These are phyloP conservation scores for Garra rufa DNA, from an alignment of 2,113 vertebrate genomes.

Conservation along the genomic window DNA sequence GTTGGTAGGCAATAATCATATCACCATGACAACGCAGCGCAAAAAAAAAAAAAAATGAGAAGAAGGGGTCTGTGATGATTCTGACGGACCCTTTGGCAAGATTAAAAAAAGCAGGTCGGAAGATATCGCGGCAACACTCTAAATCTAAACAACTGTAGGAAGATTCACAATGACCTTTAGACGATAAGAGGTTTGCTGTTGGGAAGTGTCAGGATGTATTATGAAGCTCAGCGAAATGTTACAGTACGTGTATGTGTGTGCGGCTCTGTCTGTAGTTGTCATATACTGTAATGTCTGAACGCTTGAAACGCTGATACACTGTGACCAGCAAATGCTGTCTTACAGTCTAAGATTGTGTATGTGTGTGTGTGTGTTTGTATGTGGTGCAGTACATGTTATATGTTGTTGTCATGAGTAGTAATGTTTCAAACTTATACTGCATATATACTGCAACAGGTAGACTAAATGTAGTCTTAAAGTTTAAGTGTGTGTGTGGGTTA, in stretches of 20 bases:
- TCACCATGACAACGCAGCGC: slow-evolving; percentile 40
- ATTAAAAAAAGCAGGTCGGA: slow-evolving; percentile 39
- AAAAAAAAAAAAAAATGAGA: not conserved
- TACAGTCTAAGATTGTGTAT: not conserved
- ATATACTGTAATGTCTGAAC: slow-evolving; percentile 13
- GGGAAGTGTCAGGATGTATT: slow-evolving; percentile 44
- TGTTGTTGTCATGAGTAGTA: not conserved
- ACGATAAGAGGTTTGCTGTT: slow-evolving; percentile 39
- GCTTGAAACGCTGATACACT: slow-evolving; percentile 27
- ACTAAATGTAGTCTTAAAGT: not conserved
- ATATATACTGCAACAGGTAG: not conserved
- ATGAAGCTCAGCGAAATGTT: slow-evolving; percentile 17
- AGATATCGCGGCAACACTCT: slow-evolving; percentile 29
- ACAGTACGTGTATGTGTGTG: slow-evolving; percentile 33
- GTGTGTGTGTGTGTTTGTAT: slow-evolving; percentile 5
- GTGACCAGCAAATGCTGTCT: slow-evolving; percentile 8
- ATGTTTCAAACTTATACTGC: not conserved
- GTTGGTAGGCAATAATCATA: slow-evolving; percentile 44
- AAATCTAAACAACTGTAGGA: slow-evolving; percentile 41
- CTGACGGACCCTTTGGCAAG: slow-evolving; percentile 37
- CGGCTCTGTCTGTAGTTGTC: slow-evolving; percentile 24
- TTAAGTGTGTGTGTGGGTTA: not conserved
- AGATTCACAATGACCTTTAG: slow-evolving; percentile 45
- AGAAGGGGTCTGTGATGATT: slow-evolving; percentile 31
- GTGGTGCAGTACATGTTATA: slow-evolving; percentile 9